A percentile compares a stretch with the other conserved stretches of the same genome.
phyloP scores from a whole-genome alignment of 2,113 vertebrate species.

The Megaptera novaeangliae region DNA sequence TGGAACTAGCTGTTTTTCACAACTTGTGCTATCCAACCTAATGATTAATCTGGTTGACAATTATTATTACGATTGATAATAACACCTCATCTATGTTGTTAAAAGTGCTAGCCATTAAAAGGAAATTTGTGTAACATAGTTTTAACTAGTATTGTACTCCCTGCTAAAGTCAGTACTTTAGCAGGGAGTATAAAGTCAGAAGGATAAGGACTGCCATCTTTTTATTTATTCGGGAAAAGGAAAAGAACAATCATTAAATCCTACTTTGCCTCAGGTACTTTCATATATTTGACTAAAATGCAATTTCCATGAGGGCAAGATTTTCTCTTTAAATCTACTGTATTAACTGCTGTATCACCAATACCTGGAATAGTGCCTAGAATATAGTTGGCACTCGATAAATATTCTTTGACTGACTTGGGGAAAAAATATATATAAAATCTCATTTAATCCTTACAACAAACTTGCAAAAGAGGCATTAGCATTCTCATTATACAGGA shows the following conservation, averaged over 20 bases:
- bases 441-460: background rate
- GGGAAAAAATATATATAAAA: background rate
- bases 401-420: background rate
- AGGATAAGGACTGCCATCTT: background rate
- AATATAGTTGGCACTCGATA: background rate
- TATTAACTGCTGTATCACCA: background rate
- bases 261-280: constrained; percentile 22
- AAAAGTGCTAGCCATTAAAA: constrained; percentile 19
- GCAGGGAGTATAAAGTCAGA: background rate
- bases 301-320: background rate
- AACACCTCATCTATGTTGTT: background rate
- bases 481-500: background rate
- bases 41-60: background rate
- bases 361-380: background rate
- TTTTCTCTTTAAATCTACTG: constrained; percentile 18
- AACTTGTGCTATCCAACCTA: constrained; percentile 4
- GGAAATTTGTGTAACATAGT: background rate
- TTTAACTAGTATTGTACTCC: background rate
- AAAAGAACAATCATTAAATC: constrained; percentile 11
- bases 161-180: background rate
- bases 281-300: background rate
- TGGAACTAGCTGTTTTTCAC: background rate
- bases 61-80: constrained; percentile 4
- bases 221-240: constrained; percentile 5
- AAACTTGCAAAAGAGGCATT: background rate